Evolutionary conservation across 2,113 vertebrate genomes (phyloP).

Genomic region (Chaenogobius annularis): DNA sequence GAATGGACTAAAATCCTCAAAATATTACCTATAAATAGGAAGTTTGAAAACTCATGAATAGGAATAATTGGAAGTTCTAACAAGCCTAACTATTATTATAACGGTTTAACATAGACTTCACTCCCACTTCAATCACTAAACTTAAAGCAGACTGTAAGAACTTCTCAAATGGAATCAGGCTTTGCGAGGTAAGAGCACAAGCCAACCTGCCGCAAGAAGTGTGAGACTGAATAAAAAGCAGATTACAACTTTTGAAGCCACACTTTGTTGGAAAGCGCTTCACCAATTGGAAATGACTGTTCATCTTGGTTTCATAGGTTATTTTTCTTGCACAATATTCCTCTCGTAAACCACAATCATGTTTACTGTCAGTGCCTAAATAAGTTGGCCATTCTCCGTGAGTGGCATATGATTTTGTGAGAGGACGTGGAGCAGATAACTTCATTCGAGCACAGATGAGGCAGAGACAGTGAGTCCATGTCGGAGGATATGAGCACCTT

Average conservation of each 20-base stretch:
- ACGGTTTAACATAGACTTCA: too few species aligned
- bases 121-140: too few species aligned
- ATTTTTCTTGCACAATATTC: not conserved
- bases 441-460: slow-evolving; percentile 72
- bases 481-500: slow-evolving; percentile 71
- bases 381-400: slow-evolving; percentile 60
- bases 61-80: too few species aligned
- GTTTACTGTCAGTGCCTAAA: slow-evolving; percentile 63
- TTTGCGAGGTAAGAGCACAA: too few species aligned
- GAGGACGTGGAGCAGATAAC: slow-evolving; percentile 50
- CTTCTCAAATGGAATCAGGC: not conserved
- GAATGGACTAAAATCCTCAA: too few species aligned
- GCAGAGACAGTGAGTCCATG: slow-evolving; percentile 62
- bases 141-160: not conserved
- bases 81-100: too few species aligned
- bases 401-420: slow-evolving; percentile 65
- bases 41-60: too few species aligned
- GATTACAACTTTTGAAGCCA: not conserved
- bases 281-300: not conserved
- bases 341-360: slow-evolving; percentile 29
- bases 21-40: too few species aligned
- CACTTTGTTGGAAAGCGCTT: not conserved
- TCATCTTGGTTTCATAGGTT: not conserved
- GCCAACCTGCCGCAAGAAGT: too few species aligned
- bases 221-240: not conserved